phyloP scores from a whole-genome alignment of 1,140 invertebrate species.

The Scylla paramamosain region DNA sequence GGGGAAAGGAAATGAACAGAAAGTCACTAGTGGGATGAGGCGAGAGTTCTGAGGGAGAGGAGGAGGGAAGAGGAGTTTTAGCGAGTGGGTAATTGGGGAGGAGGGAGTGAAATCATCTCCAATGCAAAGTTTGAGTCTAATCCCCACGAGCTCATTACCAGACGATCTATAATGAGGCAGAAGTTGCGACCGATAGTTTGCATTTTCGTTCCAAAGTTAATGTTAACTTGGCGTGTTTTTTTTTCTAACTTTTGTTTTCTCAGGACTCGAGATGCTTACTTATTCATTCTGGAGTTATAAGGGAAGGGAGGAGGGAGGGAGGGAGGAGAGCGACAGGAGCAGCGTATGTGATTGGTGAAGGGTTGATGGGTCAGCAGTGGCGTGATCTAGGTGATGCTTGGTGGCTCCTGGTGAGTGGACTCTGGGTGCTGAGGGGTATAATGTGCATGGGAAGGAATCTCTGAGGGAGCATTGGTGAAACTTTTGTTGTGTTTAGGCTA shows the following conservation, averaged over 20 bases:
- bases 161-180: not conserved
- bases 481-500: too few relatives aligned
- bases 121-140: slow-evolving; percentile 2
- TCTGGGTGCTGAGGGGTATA: too few relatives aligned
- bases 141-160: not conserved
- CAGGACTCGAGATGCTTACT: not conserved
- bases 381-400: too few relatives aligned
- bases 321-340: not conserved
- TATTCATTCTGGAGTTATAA: not conserved
- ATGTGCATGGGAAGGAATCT: too few relatives aligned
- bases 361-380: too few relatives aligned
- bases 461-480: too few relatives aligned
- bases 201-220: not conserved
- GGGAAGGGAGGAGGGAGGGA: not conserved
- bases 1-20: too few relatives aligned
- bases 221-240: not conserved
- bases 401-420: too few relatives aligned
- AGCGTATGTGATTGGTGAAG: not conserved
- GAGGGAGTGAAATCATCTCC: not conserved
- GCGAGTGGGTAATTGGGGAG: too few relatives aligned
- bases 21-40: too few relatives aligned
- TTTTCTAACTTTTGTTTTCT: not conserved
- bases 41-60: too few relatives aligned
- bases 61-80: too few relatives aligned
- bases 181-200: not conserved